These are phyloP conservation scores for Carlito syrichta DNA, from an alignment of 2,113 vertebrate species.

Conservation along the genomic window DNA sequence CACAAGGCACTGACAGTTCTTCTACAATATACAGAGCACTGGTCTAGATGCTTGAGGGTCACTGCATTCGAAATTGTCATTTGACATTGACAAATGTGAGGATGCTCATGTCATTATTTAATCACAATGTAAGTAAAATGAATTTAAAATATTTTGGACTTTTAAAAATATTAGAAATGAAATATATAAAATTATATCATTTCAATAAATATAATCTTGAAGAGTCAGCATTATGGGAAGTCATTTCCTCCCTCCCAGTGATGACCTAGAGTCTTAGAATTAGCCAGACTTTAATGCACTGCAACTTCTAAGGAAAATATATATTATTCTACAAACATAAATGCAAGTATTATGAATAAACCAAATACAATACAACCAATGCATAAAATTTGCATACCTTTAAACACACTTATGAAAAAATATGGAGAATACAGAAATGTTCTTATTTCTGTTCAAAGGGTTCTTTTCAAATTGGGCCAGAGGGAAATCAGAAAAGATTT, in stretches of 20 bases:
- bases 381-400: slow-evolving; percentile 54
- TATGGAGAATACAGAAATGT: slow-evolving; percentile 44
- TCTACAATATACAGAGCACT: background rate
- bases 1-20: background rate
- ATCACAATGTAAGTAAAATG: background rate
- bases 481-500: slow-evolving; percentile 57
- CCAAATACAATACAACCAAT: slow-evolving; percentile 37
- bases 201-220: slow-evolving; percentile 24
- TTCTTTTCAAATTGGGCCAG: slow-evolving; percentile 59
- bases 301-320: background rate
- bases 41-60: background rate
- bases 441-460: slow-evolving; percentile 55
- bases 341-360: slow-evolving; percentile 59
- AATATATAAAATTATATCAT: background rate
- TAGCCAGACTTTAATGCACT: slow-evolving; percentile 34
- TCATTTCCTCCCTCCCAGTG: background rate
- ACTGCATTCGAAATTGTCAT: background rate
- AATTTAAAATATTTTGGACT: slow-evolving; percentile 9
- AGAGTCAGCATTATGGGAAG: background rate
- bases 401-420: slow-evolving; percentile 51
- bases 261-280: slow-evolving; percentile 40
- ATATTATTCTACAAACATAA: slow-evolving; percentile 28
- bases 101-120: slow-evolving; percentile 31
- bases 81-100: background rate
- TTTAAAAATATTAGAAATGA: slow-evolving; percentile 30